Conservation (phyloP, 2,888 invertebrate genomes). For the Carabus problematicus region DNA sequence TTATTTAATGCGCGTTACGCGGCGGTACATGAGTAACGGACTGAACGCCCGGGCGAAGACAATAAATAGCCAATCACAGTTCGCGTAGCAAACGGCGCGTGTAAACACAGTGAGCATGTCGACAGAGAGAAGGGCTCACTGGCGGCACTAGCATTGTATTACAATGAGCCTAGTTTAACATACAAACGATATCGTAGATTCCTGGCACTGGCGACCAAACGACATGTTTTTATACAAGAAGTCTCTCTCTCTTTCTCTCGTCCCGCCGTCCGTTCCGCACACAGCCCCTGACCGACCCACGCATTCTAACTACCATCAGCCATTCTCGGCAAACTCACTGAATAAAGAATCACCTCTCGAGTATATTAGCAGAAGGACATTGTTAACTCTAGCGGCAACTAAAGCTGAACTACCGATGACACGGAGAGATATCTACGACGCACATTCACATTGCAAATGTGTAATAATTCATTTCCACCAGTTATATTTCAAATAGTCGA, state of each 20-base stretch:
- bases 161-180: conserved; percentile 45
- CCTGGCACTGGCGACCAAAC: conserved; percentile 17
- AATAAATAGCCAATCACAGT: conserved; percentile 45
- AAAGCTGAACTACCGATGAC: no score
- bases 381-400: background rate
- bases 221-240: conserved; percentile 24
- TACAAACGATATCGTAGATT: conserved; percentile 44
- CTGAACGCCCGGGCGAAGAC: conserved; percentile 18
- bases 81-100: conserved; percentile 44
- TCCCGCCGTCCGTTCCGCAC: background rate
- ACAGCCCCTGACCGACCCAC: background rate
- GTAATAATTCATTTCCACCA: no score
- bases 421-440: no score
- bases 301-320: no score
- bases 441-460: no score
- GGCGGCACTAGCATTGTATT: conserved; percentile 44
- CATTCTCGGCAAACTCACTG: background rate
- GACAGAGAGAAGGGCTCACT: conserved; percentile 12
- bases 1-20: conserved; percentile 25
- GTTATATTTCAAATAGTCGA: no score
- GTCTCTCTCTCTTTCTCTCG: background rate
- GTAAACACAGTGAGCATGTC: conserved; percentile 38
- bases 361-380: background rate
- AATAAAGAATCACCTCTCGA: conserved; percentile 8
- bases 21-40: conserved; percentile 18